Evolutionary conservation across 1,140 invertebrate species (phyloP), one percentile per base, ranked within the genome.

Genomic region (Diplogasteroides magnus): DNA sequence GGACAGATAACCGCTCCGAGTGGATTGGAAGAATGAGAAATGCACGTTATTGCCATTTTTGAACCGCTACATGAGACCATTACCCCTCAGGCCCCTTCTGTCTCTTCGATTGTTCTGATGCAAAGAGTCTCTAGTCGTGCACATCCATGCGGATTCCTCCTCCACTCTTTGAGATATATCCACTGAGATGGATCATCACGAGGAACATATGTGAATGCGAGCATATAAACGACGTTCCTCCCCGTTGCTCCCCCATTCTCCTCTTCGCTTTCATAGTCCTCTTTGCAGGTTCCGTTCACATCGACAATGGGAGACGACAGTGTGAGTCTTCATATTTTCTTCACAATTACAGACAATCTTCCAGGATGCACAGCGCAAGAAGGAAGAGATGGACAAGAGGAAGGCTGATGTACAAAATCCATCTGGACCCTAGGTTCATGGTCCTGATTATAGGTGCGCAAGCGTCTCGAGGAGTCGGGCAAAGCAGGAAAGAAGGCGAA

Each of bases 401-500:
- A 48, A 48, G 19, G 37, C 37, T 19, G 37, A 48, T 6, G 37
- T 48, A 48, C 37, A 6, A 11, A 11, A 19, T 48, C 37, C 37
- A 48, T 48, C 37, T 48, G 37, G 6, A 48, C 6, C 19, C 37
- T 48, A 48, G 6, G 6, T 48, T 48, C 37, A 48, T 48, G 19
- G 6, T 48, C 6, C 37, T 48, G 6, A 19, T 48, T 48, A 48
- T 19, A 76, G 62, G 74, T 74, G 73, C 74, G 74, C 59, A 75
- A 75, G 59, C 74, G 74, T 57, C 73, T 76, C 28, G 74, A 76
- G 31, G 74, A 76, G 48, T 74, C 74, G 69, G 74, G 74, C 37
- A 71, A 65, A 61, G 67, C 68, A 63, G 61, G 56, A 23, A 74
- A 74, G 61, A 83, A 84, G 56, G 72, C 75, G 64, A 82, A 82